A percentile compares a stretch with the other conserved stretches of the same genome.
These are phyloP conservation scores for Diploptera punctata DNA, from an alignment of 2,888 invertebrate genomes.

Conservation along the genomic window DNA sequence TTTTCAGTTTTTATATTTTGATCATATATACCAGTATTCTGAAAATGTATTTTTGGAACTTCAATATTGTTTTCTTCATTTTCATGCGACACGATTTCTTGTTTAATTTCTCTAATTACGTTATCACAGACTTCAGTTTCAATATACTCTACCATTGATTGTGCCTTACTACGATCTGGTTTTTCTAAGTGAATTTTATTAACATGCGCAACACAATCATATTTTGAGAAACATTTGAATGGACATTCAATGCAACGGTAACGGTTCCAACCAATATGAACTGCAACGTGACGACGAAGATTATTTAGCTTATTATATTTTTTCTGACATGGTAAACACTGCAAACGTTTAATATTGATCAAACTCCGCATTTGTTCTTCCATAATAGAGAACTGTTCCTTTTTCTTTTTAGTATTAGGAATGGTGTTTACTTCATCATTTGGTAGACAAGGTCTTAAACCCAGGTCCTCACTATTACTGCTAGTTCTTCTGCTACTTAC, in stretches of 20 bases:
- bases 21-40: too few species aligned
- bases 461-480: too few species aligned
- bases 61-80: neutral
- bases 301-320: constrained; percentile 60
- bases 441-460: neutral
- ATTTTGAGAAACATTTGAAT: constrained; percentile 70
- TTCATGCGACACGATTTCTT: too few species aligned
- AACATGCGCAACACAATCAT: constrained; percentile 70
- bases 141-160: constrained; percentile 25
- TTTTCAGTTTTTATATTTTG: too few species aligned
- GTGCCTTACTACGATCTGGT: neutral
- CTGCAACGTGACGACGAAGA: constrained; percentile 67
- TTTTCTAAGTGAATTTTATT: constrained; percentile 46
- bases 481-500: neutral
- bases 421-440: neutral
- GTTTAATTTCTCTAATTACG: too few species aligned
- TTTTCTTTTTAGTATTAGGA: too few species aligned
- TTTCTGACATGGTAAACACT: constrained; percentile 62
- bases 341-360: constrained; percentile 55
- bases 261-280: constrained; percentile 73
- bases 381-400: constrained; percentile 51
- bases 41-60: too few species aligned
- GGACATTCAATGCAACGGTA: constrained; percentile 79
- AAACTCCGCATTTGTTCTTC: constrained; percentile 50
- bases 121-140: constrained; percentile 5